Conservation (phyloP, 2,888 invertebrate species). For the Protodeltote pygarga region DNA sequence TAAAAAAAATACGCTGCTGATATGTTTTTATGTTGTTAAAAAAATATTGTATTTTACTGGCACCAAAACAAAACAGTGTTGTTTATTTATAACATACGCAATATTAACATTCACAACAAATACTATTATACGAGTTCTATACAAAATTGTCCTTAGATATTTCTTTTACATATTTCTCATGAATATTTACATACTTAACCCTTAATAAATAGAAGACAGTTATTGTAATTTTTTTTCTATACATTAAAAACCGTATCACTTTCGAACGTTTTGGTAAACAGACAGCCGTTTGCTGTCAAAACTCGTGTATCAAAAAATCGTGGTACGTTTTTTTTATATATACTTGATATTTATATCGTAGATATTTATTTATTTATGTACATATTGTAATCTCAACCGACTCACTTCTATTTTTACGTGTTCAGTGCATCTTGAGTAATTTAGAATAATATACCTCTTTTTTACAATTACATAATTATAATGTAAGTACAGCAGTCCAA, state of each 20-base stretch:
- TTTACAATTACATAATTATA: conserved; percentile 34
- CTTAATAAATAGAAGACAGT: conserved; percentile 65
- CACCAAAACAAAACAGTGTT: conserved; percentile 62
- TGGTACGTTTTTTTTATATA: conserved; percentile 54
- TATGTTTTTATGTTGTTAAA: conserved; percentile 43
- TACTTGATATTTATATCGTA: conserved; percentile 49
- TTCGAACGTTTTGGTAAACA: conserved; percentile 30
- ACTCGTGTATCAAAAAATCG: conserved; percentile 35
- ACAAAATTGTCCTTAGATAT: conserved; percentile 77
- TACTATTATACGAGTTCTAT: conserved; percentile 68
- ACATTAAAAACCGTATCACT: conserved; percentile 57
- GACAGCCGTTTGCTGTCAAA: conserved; percentile 21
- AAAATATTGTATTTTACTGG: conserved; percentile 46
- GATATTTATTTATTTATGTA: conserved; percentile 53
- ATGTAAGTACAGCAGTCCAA: conserved; percentile 52
- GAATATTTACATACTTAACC: conserved; percentile 78
- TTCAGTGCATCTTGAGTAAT: conserved; percentile 42
- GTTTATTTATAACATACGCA: conserved; percentile 29
- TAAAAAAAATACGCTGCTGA: conserved; percentile 48
- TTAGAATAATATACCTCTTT: conserved; percentile 39
- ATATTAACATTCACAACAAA: conserved; percentile 71
- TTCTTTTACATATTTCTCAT: conserved; percentile 53
- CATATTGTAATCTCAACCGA: conserved; percentile 61
- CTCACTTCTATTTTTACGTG: conserved; percentile 42
- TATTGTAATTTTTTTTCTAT: conserved; percentile 56